These are phyloP conservation scores for Ceratosolen solmsi DNA, from an alignment of 1,140 invertebrate species.

Conservation along the genomic window DNA sequence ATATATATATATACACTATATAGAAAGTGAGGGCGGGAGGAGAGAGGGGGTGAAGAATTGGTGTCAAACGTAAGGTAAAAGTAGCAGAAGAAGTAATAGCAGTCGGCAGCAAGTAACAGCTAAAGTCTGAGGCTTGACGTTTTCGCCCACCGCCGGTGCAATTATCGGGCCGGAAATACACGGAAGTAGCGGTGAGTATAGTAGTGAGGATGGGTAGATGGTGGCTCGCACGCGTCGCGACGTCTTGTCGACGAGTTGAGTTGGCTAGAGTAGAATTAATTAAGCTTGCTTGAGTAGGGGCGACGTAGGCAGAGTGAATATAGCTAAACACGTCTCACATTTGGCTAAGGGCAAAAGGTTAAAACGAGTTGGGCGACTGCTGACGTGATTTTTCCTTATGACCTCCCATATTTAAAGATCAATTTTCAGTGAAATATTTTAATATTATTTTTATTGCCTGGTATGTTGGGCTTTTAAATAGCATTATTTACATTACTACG, in stretches of 20 bases:
- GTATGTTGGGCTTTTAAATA: too few relatives aligned
- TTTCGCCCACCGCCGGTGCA: neutral
- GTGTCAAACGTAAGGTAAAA: too few relatives aligned
- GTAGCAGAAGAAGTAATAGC: neutral
- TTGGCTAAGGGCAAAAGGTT: neutral
- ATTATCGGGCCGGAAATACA: slow-evolving; percentile 54
- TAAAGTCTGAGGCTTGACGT: neutral
- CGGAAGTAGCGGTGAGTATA: slow-evolving; percentile 49
- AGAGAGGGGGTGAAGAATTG: neutral
- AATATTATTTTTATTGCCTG: too few relatives aligned
- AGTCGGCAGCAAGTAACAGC: neutral
- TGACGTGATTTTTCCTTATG: neutral
- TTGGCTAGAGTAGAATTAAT: slow-evolving; percentile 71
- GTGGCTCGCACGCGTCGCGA: neutral
- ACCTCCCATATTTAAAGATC: too few relatives aligned
- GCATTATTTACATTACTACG: too few relatives aligned
- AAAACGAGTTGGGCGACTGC: neutral
- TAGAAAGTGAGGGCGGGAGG: too few relatives aligned
- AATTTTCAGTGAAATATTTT: too few relatives aligned
- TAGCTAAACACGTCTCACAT: neutral
- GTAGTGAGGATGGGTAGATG: slow-evolving; percentile 56
- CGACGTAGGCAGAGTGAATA: neutral
- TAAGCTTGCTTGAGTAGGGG: slow-evolving; percentile 56
- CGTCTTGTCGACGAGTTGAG: slow-evolving; percentile 63
- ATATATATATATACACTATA: too few relatives aligned